Conservation (phyloP, 2,113 vertebrate species). For the Engystomops pustulosus region DNA sequence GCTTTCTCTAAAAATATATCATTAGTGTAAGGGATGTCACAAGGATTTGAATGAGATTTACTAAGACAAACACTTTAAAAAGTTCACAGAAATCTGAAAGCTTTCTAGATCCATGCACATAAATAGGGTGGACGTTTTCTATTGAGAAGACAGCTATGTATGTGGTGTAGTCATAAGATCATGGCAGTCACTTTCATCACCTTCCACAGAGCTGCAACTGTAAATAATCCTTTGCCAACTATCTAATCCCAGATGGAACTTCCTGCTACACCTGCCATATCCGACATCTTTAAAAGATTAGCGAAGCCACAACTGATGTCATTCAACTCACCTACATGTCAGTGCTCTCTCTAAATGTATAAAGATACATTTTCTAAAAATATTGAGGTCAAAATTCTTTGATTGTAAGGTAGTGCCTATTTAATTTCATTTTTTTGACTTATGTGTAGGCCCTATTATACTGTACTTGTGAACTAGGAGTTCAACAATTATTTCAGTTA, state of each 20-base stretch:
- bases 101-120: constrained; percentile 1
- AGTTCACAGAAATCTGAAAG: background rate
- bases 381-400: background rate
- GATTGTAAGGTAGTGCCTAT: background rate
- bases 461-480: background rate
- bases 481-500: too few species aligned
- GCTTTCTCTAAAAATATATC: background rate
- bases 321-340: background rate
- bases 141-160: constrained; percentile 22
- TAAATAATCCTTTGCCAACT: constrained; percentile 20
- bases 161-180: background rate
- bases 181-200: constrained; percentile 15
- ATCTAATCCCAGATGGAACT: constrained; percentile 21
- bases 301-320: background rate
- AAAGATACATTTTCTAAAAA: background rate
- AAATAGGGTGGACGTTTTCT: background rate
- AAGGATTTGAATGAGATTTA: constrained; percentile 17
- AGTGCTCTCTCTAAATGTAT: background rate
- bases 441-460: background rate
- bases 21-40: constrained; percentile 1
- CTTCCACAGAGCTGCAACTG: background rate
- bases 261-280: background rate
- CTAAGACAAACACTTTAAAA: constrained; percentile 16
- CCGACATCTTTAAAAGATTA: constrained; percentile 12
- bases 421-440: background rate